Conservation (phyloP, 2,888 invertebrate genomes). For the Oscheius onirici region DNA sequence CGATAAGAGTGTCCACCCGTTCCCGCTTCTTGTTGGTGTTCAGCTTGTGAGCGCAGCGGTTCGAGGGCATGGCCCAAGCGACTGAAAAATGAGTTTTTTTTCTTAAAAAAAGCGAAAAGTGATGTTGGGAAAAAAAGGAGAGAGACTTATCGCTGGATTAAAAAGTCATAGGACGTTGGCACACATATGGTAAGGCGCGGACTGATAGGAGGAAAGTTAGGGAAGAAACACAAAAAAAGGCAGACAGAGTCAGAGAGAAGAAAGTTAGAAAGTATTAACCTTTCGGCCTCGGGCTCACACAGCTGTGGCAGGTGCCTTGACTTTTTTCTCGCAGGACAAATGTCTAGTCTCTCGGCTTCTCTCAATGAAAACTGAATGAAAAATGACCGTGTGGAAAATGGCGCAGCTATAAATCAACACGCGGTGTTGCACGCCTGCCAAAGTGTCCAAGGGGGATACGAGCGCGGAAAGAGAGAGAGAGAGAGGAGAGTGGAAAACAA, state of each 20-base stretch:
- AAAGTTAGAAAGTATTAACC: constrained; percentile 1
- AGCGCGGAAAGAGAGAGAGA: neutral
- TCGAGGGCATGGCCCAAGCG: constrained; percentile 53
- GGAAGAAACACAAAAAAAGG: too few relatives aligned
- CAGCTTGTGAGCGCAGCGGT: constrained; percentile 62
- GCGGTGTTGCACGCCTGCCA: too few relatives aligned
- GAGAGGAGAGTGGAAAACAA: constrained; percentile 17
- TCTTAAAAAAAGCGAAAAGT: neutral
- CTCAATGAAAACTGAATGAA: too few relatives aligned
- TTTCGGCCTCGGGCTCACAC: neutral
- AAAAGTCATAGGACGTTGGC: neutral
- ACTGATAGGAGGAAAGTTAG: constrained; percentile 14
- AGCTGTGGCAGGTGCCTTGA: neutral
- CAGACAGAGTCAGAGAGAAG: neutral
- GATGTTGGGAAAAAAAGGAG: neutral
- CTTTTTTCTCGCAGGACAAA: neutral
- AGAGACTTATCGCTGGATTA: constrained; percentile 3
- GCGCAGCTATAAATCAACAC: too few relatives aligned
- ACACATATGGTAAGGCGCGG: constrained; percentile 4
- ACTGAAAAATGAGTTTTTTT: constrained; percentile 3
- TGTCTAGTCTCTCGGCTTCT: too few relatives aligned
- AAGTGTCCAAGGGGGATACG: too few relatives aligned
- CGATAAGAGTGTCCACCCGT: constrained; percentile 58
- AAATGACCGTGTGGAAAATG: too few relatives aligned
- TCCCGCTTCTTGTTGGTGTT: constrained; percentile 61